These are phyloP conservation scores for Philaenus spumarius DNA, from an alignment of 1,140 invertebrate species.

Conservation along the genomic window DNA sequence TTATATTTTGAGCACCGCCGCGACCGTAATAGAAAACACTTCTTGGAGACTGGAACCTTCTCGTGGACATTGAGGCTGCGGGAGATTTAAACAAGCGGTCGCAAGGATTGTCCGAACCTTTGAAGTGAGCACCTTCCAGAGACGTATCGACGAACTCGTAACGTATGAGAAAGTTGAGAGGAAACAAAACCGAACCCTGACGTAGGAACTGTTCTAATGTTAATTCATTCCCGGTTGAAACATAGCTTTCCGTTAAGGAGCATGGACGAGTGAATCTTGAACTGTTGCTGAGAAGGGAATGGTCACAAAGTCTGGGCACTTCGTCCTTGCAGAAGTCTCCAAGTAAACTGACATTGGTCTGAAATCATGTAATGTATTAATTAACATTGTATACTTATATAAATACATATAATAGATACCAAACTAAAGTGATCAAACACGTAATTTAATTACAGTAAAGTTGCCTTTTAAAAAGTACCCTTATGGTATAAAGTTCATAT, in stretches of 20 bases:
- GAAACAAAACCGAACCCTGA: conserved; percentile 69
- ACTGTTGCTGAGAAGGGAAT: conserved; percentile 63
- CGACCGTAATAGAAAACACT: conserved; percentile 76
- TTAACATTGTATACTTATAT: too few species aligned
- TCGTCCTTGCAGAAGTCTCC: conserved; percentile 71
- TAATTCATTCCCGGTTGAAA: conserved; percentile 60
- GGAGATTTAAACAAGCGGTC: conserved; percentile 49
- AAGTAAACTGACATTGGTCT: conserved; percentile 50
- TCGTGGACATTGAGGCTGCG: conserved; percentile 38
- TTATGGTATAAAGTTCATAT: too few species aligned
- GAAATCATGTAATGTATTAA: conserved; percentile 6
- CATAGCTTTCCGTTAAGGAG: conserved; percentile 66
- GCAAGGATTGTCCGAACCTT: conserved; percentile 48
- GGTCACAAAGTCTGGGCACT: conserved; percentile 62
- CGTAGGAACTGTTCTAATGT: conserved; percentile 64
- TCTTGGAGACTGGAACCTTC: conserved; percentile 64
- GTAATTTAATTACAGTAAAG: too few species aligned
- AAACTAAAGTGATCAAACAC: too few species aligned
- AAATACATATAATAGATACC: too few species aligned
- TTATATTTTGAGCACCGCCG: conserved; percentile 66
- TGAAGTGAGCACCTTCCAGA: conserved; percentile 47
- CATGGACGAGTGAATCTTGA: conserved; percentile 67
- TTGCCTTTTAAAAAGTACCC: too few species aligned
- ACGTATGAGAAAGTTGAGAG: conserved; percentile 55
- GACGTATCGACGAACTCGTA: conserved; percentile 66